Base-by-base conservation (phyloP, 2,797 vertebrate genomes). In the Pseudocheirus occidentalis region DNA sequence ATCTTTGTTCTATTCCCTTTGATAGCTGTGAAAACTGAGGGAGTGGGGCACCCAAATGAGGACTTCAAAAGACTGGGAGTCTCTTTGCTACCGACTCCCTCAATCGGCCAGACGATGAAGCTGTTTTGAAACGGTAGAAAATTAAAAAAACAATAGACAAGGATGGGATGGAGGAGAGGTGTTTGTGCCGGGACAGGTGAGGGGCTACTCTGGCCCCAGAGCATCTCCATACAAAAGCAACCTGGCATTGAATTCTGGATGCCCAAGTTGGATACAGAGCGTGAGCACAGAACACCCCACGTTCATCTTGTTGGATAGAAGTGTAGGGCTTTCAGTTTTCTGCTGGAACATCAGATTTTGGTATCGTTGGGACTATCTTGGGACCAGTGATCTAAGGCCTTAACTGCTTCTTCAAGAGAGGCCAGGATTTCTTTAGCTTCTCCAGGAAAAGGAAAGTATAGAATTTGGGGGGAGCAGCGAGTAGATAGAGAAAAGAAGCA, bases 1-100 rank as follows among this genome's bases (percentile, higher is more conserved):
- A 98, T 98, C 95, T 95, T 96, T 1, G 13, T 92, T 94, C 94
- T 40, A 4, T 97, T 97, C 93, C 91, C 91, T 9, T 4, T 90
- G 97, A 92, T 95, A 89, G 93, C 96, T n/a, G 95, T 94, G 95
- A 96, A 95, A 94, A 50, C 12, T 31, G 57, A 93, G 93, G 46
- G 28, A 52, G 29, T 0, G 57, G 89, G 95, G 34, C 73, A 81
- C 81, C 50, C 46, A 81, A 81, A 34, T 4, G 55, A 55, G 87
- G 55, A 54, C 0, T 91, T 94, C 89, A 62, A 90, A 97, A 90
- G 94, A 96, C 5, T 1, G 5, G 40, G 16, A 52, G 55, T 55
- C 34, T 94, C 73, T 93, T 95, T 90, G 28, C 59, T 89, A 54
- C 90, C 11, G 16, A 94, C 55, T 95, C 95, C 92, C 46, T 93